Conservation (phyloP, 2,797 vertebrate genomes). For the Apodemus agrarius region DNA sequence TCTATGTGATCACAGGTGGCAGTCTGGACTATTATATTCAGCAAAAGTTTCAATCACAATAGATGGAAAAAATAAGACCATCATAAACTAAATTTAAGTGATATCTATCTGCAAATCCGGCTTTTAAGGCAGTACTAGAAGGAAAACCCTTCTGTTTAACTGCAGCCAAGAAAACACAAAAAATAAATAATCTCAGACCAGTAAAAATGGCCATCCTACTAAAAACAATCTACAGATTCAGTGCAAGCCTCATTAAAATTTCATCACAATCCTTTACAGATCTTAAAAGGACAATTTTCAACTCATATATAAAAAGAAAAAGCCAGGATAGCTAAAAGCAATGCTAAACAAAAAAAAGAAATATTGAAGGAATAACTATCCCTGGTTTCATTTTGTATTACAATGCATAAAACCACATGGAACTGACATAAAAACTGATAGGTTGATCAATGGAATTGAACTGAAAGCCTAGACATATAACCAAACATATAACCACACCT, state of each 20-base stretch:
- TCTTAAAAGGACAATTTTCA: not conserved
- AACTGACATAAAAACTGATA: not conserved
- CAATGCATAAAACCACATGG: not conserved
- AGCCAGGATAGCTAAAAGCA: not conserved
- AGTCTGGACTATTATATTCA: not conserved
- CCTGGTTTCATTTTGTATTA: not conserved
- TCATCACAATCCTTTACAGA: not conserved
- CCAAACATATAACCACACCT: not conserved
- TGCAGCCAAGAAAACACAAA: not conserved
- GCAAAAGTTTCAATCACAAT: not conserved
- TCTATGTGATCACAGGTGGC: no score
- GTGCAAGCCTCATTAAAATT: not conserved
- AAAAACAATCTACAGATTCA: not conserved
- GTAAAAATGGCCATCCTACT: not conserved
- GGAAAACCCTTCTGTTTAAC: not conserved
- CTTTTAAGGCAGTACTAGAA: not conserved
- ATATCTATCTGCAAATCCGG: not conserved
- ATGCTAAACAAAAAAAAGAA: not conserved
- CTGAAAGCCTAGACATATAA: not conserved
- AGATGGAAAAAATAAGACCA: not conserved
- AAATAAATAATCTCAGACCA: not conserved
- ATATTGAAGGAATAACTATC: not conserved
- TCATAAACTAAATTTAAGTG: not conserved
- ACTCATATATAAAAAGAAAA: not conserved
- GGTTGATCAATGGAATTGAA: not conserved